Evolutionary conservation across 2,113 vertebrate species (phyloP).

Genomic region (Atlantisia rogersi): DNA sequence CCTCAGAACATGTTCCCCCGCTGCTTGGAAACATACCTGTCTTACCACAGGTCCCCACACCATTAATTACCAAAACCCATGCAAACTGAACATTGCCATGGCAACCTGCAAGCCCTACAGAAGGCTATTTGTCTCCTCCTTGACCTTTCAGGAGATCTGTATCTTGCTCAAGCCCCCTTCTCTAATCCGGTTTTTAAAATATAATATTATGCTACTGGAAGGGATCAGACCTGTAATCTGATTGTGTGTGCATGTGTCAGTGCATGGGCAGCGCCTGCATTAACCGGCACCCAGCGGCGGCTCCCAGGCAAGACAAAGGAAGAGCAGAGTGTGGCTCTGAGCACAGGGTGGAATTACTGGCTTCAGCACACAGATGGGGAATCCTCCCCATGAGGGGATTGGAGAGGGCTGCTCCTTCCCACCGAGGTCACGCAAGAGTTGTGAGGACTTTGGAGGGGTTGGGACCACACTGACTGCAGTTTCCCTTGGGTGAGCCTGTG

Average conservation of each 20-base stretch:
- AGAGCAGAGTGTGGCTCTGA: background rate
- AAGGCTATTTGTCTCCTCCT: constrained; percentile 59
- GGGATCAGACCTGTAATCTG: constrained; percentile 86
- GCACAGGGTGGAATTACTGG: background rate
- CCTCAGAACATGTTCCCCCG: background rate
- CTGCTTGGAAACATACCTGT: background rate
- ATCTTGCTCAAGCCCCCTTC: constrained; percentile 59
- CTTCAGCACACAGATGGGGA: background rate
- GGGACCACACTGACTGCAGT: fast-evolving
- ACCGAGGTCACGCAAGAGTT: fast-evolving
- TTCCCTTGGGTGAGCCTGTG: no score
- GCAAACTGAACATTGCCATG: background rate
- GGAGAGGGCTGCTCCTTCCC: background rate
- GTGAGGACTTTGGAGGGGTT: background rate
- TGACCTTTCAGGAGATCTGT: constrained; percentile 58
- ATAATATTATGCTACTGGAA: constrained; percentile 81
- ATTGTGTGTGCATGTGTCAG: constrained; percentile 67
- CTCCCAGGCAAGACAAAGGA: background rate
- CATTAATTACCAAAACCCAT: background rate
- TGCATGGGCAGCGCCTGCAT: background rate
- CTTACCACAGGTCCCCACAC: background rate
- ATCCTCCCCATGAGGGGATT: background rate
- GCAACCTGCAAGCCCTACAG: background rate
- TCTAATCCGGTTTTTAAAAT: constrained; percentile 80
- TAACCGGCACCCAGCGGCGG: background rate